These are phyloP conservation scores for Pangasianodon hypophthalmus DNA, from an alignment of 2,113 vertebrate species.

Conservation along the genomic window DNA sequence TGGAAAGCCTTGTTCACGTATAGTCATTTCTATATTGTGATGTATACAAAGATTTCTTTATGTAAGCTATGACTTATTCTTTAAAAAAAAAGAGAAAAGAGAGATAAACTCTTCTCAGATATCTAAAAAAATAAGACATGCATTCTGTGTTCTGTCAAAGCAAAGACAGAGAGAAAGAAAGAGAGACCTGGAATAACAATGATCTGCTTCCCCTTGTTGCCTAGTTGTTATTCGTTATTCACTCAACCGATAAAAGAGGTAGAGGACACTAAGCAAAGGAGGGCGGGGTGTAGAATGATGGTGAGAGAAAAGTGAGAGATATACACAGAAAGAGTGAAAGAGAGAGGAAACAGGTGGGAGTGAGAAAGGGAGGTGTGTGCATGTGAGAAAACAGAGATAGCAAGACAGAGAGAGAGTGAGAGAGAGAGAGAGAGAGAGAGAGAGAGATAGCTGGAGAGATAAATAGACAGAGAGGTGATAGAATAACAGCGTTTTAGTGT, in stretches of 20 bases:
- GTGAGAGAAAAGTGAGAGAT: conserved; percentile 5
- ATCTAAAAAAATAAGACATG: not conserved
- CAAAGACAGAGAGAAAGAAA: not conserved
- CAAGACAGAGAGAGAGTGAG: not conserved
- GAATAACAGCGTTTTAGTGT: conserved; percentile 39
- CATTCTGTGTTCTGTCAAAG: not conserved
- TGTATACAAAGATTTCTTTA: conserved; percentile 1
- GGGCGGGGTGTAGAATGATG: conserved; percentile 20
- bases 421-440: not conserved
- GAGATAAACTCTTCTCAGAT: not conserved
- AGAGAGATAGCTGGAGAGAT: not conserved
- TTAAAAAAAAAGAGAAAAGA: conserved; percentile 14
- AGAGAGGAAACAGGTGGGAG: conserved; percentile 5
- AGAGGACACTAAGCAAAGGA: not conserved
- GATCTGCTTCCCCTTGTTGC: conserved; percentile 48
- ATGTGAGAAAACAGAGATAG: conserved; percentile 17
- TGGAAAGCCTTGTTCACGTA: conserved; percentile 12
- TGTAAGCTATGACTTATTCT: conserved; percentile 27
- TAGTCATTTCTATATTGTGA: conserved; percentile 31
- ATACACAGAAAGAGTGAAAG: conserved; percentile 13
- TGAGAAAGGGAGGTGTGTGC: conserved; percentile 15
- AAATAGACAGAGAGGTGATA: conserved; percentile 19
- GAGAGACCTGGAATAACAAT: conserved; percentile 51
- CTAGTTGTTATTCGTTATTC: conserved; percentile 62
- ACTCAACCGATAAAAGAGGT: conserved; percentile 48